Base-by-base conservation (phyloP, 2,888 invertebrate genomes). In the Ophonus ardosiacus region DNA sequence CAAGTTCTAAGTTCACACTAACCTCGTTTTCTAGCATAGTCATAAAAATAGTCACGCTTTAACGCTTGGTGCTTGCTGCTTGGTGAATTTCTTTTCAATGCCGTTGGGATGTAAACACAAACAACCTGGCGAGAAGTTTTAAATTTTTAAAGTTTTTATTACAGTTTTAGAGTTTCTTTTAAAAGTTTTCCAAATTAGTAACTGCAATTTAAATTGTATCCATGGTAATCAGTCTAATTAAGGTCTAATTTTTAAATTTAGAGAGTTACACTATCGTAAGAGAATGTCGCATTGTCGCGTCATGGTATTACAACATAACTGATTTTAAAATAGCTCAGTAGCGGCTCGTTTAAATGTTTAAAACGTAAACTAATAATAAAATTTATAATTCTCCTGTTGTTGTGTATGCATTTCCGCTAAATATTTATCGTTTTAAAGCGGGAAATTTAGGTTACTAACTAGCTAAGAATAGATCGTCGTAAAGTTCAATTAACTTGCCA, bases 81-180 rank as follows among this genome's bases (percentile, higher is more conserved):
- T 51, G 43, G 43, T 17, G 71, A 1, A 8, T 74, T 43, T 10
- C 8, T 74, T 68, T 43, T 74, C 71, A 74, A 74, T 74, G 71
- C 71, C 71, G 18, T 40, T 24, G 68, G 15, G 18, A 74, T 40
- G 43, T 51, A 51, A 51, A 51, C 43, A 51, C 2, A 51, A 13
- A 51, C 43, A 51, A 51, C 10, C 43, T 51, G 43, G 0, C 43
- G 31, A 31, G 31, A 31, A 31, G 5, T 31, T 31, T 31, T 31
- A 31, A 31, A 31, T 31, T 31, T 31, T 31, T 31, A 6, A 31
- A 31, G 31, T 31, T 31, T 31, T 31, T 51, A 51, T 10, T 51
- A 31, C 43, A 51, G 13, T 13, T 51, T 51, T 51, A 10, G 8
- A 13, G 13, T 63, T 21, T 4, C 3, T 63, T 63, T 63, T 21